These are phyloP conservation scores for Triplophysa bombifrons DNA, from an alignment of 2,797 vertebrate species.

Conservation along the genomic window DNA sequence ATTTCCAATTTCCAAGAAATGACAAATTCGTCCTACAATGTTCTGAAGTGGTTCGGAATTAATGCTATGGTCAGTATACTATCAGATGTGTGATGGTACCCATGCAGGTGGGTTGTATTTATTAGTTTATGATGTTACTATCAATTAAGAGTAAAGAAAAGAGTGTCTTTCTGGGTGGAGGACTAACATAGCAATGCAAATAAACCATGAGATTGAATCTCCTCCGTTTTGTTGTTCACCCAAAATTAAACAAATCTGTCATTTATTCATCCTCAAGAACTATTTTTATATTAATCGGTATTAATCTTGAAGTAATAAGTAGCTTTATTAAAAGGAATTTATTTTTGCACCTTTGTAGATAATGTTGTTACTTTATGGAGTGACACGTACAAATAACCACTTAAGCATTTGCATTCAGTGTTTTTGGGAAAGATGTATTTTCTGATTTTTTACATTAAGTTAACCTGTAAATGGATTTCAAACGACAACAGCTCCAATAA, in stretches of 20 bases:
- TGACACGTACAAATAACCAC: slow-evolving; percentile 44
- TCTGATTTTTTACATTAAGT: not conserved
- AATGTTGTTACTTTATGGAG: slow-evolving; percentile 22
- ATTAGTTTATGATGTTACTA: slow-evolving; percentile 27
- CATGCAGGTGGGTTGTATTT: slow-evolving; percentile 1
- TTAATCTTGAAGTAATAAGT: not conserved
- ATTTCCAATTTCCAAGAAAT: slow-evolving; percentile 1
- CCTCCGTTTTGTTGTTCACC: not conserved
- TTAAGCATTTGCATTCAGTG: slow-evolving; percentile 37
- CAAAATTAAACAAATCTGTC: no score
- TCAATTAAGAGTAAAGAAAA: not conserved
- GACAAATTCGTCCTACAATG: not conserved
- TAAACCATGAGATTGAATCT: not conserved
- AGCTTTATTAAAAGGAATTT: slow-evolving; percentile 30
- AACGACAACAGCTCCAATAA: slow-evolving; percentile 14
- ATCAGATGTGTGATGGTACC: not conserved
- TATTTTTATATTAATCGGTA: not conserved
- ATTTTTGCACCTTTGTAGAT: slow-evolving; percentile 56
- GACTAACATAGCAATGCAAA: not conserved
- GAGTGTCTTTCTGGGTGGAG: not conserved
- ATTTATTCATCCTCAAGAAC: not conserved
- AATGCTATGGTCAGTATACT: not conserved
- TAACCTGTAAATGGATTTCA: slow-evolving; percentile 1
- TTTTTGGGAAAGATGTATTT: slow-evolving; percentile 49
- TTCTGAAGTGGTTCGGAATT: not conserved